phyloP scores from a whole-genome alignment of 2,888 invertebrate genomes.

The Oithona nana region DNA sequence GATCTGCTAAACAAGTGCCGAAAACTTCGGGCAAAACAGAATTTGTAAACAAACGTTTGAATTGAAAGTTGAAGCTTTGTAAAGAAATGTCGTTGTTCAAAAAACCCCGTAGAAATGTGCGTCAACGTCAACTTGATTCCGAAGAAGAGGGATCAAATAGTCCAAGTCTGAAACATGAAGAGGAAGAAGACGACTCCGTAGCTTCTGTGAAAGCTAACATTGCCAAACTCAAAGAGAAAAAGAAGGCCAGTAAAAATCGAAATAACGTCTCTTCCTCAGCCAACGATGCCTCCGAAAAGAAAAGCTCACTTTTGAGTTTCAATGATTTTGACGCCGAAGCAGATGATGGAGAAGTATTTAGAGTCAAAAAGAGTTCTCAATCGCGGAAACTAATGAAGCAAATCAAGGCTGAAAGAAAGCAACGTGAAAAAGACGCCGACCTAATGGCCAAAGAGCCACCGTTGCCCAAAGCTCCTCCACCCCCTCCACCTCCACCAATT shows the following conservation, averaged over 20 bases:
- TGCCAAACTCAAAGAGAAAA: no score
- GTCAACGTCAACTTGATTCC: neutral
- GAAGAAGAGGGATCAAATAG: neutral
- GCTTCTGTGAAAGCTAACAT: no score
- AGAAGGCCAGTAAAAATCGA: no score
- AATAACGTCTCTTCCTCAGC: no score
- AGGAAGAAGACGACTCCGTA: no score
- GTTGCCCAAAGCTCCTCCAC: neutral
- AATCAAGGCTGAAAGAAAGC: constrained; percentile 22
- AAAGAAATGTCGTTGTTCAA: no score
- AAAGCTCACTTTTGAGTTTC: neutral
- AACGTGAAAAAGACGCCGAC: neutral
- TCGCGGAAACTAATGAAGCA: constrained; percentile 72
- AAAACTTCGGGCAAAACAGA: no score
- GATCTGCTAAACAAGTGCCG: no score
- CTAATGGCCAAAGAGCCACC: neutral
- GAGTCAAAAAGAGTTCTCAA: constrained; percentile 85
- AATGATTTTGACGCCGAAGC: neutral
- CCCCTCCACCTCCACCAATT: neutral
- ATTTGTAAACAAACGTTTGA: no score
- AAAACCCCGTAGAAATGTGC: neutral
- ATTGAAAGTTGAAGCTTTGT: no score
- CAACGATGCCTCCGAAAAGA: neutral
- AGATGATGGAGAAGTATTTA: constrained; percentile 62
- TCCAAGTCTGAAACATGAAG: no score